Conservation (phyloP, 2,888 invertebrate species). For the Elysia crispata region DNA sequence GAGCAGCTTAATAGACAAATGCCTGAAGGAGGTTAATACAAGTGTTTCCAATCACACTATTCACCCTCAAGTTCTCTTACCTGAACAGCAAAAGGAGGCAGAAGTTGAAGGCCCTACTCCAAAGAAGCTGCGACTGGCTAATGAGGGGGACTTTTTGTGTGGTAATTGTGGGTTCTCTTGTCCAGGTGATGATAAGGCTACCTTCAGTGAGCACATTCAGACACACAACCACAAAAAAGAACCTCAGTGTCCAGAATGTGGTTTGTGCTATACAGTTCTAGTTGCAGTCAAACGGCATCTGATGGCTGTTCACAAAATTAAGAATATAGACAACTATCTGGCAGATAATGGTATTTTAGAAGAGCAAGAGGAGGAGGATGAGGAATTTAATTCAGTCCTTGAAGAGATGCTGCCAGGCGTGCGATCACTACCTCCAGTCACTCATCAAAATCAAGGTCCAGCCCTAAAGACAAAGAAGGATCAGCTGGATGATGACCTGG, state of each 20-base stretch:
- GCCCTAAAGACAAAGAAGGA: conserved; percentile 17
- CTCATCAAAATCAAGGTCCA: background rate
- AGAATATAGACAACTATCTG: conserved; percentile 83
- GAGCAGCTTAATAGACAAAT: conserved; percentile 59
- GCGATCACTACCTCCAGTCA: background rate
- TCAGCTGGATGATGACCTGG: conserved; percentile 22
- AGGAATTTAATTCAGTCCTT: conserved; percentile 40
- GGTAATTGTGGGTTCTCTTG: conserved; percentile 73
- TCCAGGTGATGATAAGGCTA: conserved; percentile 49
- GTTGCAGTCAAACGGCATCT: conserved; percentile 86
- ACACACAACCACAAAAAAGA: conserved; percentile 71
- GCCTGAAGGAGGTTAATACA: no score
- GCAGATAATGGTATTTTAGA: conserved; percentile 60
- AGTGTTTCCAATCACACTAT: background rate
- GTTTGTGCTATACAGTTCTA: conserved; percentile 86
- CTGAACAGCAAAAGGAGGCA: conserved; percentile 39
- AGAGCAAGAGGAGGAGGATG: conserved; percentile 52
- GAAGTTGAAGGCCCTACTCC: conserved; percentile 50
- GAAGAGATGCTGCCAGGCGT: conserved; percentile 22
- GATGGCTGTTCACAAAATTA: conserved; percentile 84
- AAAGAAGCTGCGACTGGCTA: conserved; percentile 63
- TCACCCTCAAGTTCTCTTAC: conserved; percentile 38
- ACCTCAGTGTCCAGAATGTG: conserved; percentile 86
- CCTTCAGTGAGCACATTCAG: conserved; percentile 71
- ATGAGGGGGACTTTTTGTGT: conserved; percentile 64